Base-by-base conservation (phyloP, 2,113 vertebrate species). In the Tragelaphus strepsiceros region DNA sequence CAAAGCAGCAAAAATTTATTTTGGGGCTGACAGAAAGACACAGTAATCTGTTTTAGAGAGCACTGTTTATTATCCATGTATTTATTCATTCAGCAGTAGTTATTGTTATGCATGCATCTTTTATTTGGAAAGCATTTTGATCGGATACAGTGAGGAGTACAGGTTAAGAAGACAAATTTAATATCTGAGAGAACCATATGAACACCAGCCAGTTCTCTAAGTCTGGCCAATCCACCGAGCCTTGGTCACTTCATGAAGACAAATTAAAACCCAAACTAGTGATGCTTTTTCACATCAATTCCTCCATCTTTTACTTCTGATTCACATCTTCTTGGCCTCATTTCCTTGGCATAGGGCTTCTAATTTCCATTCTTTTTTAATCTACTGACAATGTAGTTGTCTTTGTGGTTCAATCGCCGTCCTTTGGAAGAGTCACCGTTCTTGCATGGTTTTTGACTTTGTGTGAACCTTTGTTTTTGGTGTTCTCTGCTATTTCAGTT, bases 171-270 rank as follows among this genome's bases (percentile, higher is more conserved):
- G 30, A 56, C 6, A 14, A 39, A 67, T 32, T 43, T 78, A 30
- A 8, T 24, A 7, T 15, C 2, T 46, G 49, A 35, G 21, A 61
- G 1, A n/a, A 43, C 3, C 30, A 3, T 2, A 9, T 26, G n/a
- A 62, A 80, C 17, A 43, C 9, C 15, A 54, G 22, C 22, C 58
- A 12, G 46, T 35, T 86, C 78, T 35, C 49, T 8, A 91, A 62
- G 12, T 51, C 1, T 9, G 12, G 49, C 13, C 35, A 28, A 16
- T 26, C 17, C 22, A 49, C 9, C 0, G 10, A 67, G 51, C 6
- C 13, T 21, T 3, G 0, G 6, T 58, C 58, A 80, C 91, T 74
- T 67, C n/a, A 54, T 30, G 13, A 77, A 80, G 97, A 95, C 8
- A 56, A 64, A 17, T 86, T 74, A 59, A 90, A 64, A 51, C 9